Evolutionary conservation across 2,888 invertebrate genomes (phyloP), one percentile per base, ranked within the genome.

Genomic region (Sphaerophoria rueppellii): DNA sequence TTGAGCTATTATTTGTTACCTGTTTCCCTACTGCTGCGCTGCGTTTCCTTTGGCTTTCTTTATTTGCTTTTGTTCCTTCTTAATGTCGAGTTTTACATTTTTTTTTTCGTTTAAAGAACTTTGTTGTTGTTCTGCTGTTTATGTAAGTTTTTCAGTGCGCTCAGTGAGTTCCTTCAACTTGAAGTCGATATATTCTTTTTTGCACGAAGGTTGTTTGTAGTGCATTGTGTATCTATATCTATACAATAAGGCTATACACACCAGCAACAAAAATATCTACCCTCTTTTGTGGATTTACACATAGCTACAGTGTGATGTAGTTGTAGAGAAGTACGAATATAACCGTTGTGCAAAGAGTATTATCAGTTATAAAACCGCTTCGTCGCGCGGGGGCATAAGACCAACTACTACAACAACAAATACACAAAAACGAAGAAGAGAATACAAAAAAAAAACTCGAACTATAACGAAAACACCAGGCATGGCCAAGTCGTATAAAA

Each of bases 111-210:
- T 43, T 43, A 24, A 24, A 24, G 24, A 24, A 24, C 12, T 43
- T 43, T 43, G 6, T 43, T 43, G 4, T 85, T 81, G 50, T 72
- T 75, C 63, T 76, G 37, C 54, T 65, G 61, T 81, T 81, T 81
- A 55, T 69, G 37, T 57, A 76, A 85, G 81, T 76, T 83, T 76
- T 70, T 72, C 40, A 16, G 71, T 83, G 83, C 79, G 75, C 61
- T 81, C 73, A 77, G 79, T 67, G 63, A 85, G 85, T 85, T 85
- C 81, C 81, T 85, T 85, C 85, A 85, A 85, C 85, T 85, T 85
- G 52, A 85, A 85, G 81, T 85, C 72, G 72, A 85, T 81, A 80
- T 34, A 5, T 65, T 61, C 61, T 54, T 69, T 73, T 82, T 72
- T 69, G 55, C 75, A 71, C 46, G 65, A 71, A 75, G 75, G 71